Evolutionary conservation across 2,797 vertebrate genomes (phyloP), one percentile per base, ranked within the genome.

Genomic region (Urosaurus nigricauda): DNA sequence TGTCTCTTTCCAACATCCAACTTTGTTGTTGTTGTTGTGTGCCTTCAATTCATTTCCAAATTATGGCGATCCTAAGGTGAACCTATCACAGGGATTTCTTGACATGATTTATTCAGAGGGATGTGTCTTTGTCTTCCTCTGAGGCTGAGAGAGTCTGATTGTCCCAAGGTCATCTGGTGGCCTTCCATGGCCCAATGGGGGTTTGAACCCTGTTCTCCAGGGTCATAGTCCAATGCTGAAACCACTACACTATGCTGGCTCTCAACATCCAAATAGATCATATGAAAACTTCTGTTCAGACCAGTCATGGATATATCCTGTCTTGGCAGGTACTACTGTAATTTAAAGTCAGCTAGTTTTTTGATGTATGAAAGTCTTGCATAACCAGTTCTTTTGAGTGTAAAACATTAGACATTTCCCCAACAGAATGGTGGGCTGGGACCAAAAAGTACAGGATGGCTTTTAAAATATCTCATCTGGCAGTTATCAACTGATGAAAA

Each of bases 201-300:
- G 21, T 60, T 60, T 21, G 19, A 60, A 60, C 19, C 56, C 56
- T 58, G 53, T 16, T 58, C 56, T 58, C 56, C 16, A 58, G 56
- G 19, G 16, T 58, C 17, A 9, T 58, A 58, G 56, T 58, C 56
- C 17, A 4, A 58, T 21, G 12, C 58, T 17, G 40, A 43, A 51
- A 51, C 47, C 9, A 11, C 47, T 51, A 51, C 40, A 9, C 37
- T 26, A 75, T 60, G 83, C 43, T 32, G 75, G 56, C 65, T 79
- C 32, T 47, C 51, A 80, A n/a, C 71, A 37, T 58, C 51, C 35
- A 29, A 56, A 11, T n/a, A n/a, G 17, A 79, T 32, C 5, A 51
- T 51, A 56, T 65, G 37, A 88, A 83, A 19, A 63, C 77, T 88
- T 78, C 35, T 84, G 43, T 84, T 88, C 47, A 19, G 35, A 24